These are phyloP conservation scores for Montipora capricornis DNA, from an alignment of 64 coral and sea anemone genomes.

Conservation along the genomic window DNA sequence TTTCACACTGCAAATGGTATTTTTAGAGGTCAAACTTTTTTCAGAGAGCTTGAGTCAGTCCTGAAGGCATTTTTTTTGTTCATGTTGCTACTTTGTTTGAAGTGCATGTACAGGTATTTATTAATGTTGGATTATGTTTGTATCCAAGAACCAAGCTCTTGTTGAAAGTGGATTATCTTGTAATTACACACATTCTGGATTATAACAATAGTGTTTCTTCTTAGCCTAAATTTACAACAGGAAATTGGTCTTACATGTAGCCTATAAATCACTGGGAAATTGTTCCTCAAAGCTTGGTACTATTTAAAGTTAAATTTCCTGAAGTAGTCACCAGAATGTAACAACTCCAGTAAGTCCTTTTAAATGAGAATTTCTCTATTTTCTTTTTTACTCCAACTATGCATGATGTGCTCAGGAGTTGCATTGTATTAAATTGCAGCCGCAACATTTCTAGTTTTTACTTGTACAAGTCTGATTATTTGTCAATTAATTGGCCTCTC, in stretches of 20 bases:
- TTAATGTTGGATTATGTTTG: background rate
- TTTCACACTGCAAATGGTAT: background rate
- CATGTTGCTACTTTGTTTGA: background rate
- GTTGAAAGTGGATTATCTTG: conserved; percentile 51
- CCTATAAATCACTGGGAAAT: background rate
- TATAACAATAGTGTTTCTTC: background rate
- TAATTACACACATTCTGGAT: conserved; percentile 28
- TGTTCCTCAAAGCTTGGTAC: background rate
- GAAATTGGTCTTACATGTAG: background rate
- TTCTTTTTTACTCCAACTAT: too few species aligned
- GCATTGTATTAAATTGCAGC: too few species aligned
- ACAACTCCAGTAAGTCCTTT: too few species aligned
- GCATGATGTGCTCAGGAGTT: too few species aligned
- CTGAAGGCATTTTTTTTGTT: background rate
- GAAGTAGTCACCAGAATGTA: too few species aligned
- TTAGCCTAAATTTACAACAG: background rate
- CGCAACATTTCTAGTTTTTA: too few species aligned
- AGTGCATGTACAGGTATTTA: conserved; percentile 19
- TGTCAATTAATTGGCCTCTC: too few species aligned
- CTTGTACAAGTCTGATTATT: too few species aligned
- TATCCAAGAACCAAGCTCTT: conserved; percentile 11
- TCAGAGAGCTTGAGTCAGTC: background rate
- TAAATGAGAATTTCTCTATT: too few species aligned
- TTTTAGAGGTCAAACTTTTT: background rate
- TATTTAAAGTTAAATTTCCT: too few species aligned